Percentiles rank a stretch among this genome's conserved stretches.
Conservation (phyloP, 2,797 vertebrate species). For the Arremon brunneinucha region DNA sequence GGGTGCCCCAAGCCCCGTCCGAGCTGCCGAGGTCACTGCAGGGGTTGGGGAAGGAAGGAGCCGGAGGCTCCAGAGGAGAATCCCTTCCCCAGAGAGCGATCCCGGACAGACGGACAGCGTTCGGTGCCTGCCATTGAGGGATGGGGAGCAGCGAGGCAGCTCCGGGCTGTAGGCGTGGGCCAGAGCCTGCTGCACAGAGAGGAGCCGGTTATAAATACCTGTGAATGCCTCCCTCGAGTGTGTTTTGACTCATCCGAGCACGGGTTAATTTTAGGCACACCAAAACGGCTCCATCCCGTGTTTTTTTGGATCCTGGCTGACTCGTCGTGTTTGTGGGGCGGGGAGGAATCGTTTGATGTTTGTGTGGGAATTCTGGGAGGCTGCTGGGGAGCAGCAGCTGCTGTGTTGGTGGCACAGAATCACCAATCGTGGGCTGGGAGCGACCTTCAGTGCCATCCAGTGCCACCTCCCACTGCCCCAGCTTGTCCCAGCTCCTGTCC, state of each 20-base stretch:
- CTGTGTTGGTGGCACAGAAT: background rate
- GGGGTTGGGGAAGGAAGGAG: background rate
- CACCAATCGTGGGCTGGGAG: accelerated
- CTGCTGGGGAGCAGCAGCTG: background rate
- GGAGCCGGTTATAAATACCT: background rate
- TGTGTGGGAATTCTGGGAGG: background rate
- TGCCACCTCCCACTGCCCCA: background rate
- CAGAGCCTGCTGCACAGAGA: background rate
- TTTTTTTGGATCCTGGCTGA: background rate
- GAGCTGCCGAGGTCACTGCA: too few relatives aligned
- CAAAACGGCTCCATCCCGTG: background rate
- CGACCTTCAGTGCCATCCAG: background rate
- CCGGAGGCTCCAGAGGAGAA: too few relatives aligned
- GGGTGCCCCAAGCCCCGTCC: too few relatives aligned
- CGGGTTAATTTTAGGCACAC: background rate
- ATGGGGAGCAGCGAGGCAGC: background rate
- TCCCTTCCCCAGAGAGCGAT: background rate
- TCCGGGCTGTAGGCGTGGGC: background rate
- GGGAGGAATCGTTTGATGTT: background rate
- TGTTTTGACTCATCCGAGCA: background rate
- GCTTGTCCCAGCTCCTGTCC: background rate
- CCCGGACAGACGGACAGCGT: background rate
- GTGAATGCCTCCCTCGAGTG: background rate
- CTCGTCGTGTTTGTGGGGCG: accelerated
- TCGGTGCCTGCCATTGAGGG: too few relatives aligned